Conservation (phyloP, 2,113 vertebrate species). For the Erythrocercus mccallii region DNA sequence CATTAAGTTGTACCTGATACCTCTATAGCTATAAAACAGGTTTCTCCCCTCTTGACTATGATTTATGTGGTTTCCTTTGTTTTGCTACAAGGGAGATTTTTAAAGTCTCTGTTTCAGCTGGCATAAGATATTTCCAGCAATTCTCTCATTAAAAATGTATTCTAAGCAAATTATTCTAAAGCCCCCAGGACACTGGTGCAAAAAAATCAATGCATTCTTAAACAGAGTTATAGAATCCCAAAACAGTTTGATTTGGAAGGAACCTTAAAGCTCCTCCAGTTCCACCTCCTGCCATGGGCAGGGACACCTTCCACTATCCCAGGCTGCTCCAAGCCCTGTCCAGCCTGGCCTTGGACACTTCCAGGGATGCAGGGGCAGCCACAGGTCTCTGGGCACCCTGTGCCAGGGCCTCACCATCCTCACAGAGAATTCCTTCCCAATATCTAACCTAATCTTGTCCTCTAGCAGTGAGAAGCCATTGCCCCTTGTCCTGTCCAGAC, state of each 20-base stretch:
- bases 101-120: background rate
- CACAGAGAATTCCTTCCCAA: background rate
- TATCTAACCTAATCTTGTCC: background rate
- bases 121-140: background rate
- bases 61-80: background rate
- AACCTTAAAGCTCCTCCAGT: background rate
- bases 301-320: background rate
- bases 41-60: background rate
- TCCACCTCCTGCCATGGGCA: background rate
- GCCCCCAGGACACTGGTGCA: background rate
- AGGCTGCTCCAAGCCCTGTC: fast-evolving
- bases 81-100: background rate
- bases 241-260: background rate
- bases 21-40: background rate
- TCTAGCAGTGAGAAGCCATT: background rate
- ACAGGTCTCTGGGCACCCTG: background rate
- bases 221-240: background rate
- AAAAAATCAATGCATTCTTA: background rate
- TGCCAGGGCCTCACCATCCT: background rate
- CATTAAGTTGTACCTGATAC: background rate
- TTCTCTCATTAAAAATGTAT: conserved; percentile 2
- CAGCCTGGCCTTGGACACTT: fast-evolving
- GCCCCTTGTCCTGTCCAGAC: background rate
- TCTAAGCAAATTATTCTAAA: background rate
- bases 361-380: background rate